phyloP scores from a whole-genome alignment of 1,140 invertebrate species.

The Brachionus plicatilis region DNA sequence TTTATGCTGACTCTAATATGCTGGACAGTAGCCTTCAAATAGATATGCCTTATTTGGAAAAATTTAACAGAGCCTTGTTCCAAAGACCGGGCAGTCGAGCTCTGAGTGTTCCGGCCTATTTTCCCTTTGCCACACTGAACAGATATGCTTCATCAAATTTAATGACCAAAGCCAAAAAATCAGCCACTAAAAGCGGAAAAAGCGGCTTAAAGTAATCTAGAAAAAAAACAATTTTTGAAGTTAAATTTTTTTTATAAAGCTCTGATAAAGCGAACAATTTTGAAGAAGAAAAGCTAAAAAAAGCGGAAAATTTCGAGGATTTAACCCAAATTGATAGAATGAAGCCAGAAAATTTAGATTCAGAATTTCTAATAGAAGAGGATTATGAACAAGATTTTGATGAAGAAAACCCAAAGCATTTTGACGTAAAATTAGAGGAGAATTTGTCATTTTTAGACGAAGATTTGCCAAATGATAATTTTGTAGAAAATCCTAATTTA shows the following conservation, averaged over 20 bases:
- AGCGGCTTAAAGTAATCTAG: not conserved
- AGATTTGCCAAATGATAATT: not conserved
- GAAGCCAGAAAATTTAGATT: not conserved
- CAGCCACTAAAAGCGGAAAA: not conserved
- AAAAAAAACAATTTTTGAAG: not conserved
- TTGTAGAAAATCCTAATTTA: not conserved
- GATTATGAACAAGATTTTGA: slow-evolving; percentile 10
- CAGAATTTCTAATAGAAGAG: not conserved
- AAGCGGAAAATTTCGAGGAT: not conserved
- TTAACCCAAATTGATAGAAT: not conserved
- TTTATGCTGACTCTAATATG: slow-evolving; percentile 32
- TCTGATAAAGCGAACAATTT: not conserved
- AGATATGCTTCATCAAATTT: not conserved
- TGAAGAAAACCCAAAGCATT: not conserved
- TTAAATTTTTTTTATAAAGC: not conserved
- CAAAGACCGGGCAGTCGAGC: slow-evolving; percentile 49
- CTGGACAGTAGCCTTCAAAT: slow-evolving; percentile 9
- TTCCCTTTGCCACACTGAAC: slow-evolving; percentile 31
- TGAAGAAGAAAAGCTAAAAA: not conserved
- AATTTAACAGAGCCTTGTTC: slow-evolving; percentile 30
- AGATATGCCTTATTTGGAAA: slow-evolving; percentile 22
- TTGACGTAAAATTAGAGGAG: not conserved
- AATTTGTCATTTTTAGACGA: slow-evolving; percentile 10
- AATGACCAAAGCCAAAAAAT: not conserved
- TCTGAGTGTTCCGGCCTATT: slow-evolving; percentile 46